Evolutionary conservation across 1,140 invertebrate genomes (phyloP), one percentile per base, ranked within the genome.

Genomic region (Drosophila arizonae): DNA sequence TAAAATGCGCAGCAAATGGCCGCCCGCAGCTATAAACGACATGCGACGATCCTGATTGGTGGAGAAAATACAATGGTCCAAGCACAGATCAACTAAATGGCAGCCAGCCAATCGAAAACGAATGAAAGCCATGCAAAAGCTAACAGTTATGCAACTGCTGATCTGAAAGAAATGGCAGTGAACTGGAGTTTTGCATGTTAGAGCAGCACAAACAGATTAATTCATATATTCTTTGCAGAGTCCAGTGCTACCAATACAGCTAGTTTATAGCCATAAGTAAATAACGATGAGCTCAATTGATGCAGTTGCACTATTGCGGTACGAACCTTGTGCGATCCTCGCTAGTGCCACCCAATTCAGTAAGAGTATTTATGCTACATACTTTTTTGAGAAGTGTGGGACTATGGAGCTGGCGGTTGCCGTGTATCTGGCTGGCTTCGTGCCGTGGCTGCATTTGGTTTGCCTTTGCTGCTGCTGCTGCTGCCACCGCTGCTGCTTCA

Each of bases 401-500:
- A 5, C n/a, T 43, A 3, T 11, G 17, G 4, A 41, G 4, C 6
- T 4, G 51, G 52, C 28, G 41, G 9, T 33, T 43, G 26, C 33
- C 11, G 33, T 64, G 50, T 26, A 48, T 28, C 41, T 46, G 24
- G 57, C 43, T 56, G 33, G 33, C 51, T 68, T 72, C 64, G 63
- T 72, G 70, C 64, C 56, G 50, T 67, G 56, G 41, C 56, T 72
- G 70, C 70, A 72, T 72, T 72, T 72, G 51, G 51, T 55, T n/a
- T 13, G 46, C 39, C 46, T 33, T 62, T 30, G 28, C 28, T 30
- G 41, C 26, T 65, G 66, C 51, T 30, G 41, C 26, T 68, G 66
- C 51, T 24, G 21, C 21, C 21, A 24, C 21, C 21, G 21, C 21
- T 60, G 63, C 48, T 67, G 68, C 52, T 71, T 74, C 65, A 74